Evolutionary conservation across 2,113 vertebrate species (phyloP).

Genomic region (Oplegnathus fasciatus): DNA sequence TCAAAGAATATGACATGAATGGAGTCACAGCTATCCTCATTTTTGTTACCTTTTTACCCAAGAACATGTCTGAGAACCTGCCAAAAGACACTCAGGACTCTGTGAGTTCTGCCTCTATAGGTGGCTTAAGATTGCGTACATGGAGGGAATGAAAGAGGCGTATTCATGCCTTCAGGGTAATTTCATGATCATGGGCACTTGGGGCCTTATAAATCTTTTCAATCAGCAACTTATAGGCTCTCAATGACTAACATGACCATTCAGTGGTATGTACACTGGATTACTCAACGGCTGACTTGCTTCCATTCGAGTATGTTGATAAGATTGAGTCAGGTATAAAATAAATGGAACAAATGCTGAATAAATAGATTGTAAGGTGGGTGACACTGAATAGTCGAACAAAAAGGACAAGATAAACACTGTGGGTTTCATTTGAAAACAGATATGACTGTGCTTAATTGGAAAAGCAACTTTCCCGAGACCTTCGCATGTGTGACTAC

Average conservation of each 20-base stretch:
- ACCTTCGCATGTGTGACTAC: constrained; percentile 39
- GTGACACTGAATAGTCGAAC: constrained; percentile 2
- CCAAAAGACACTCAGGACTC: constrained; percentile 63
- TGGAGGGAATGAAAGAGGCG: constrained; percentile 69
- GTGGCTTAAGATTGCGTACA: constrained; percentile 48
- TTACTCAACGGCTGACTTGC: constrained; percentile 28
- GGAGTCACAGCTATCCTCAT: constrained; percentile 35
- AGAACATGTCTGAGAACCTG: constrained; percentile 58
- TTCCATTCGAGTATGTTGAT: constrained; percentile 28
- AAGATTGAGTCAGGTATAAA: constrained; percentile 25
- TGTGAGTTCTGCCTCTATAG: constrained; percentile 61
- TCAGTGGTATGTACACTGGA: constrained; percentile 35
- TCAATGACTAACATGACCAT: constrained; percentile 38
- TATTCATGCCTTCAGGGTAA: constrained; percentile 71
- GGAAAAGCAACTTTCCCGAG: constrained; percentile 44
- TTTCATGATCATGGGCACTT: constrained; percentile 61
- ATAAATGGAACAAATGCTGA: constrained; percentile 18
- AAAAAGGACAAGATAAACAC: constrained; percentile 51
- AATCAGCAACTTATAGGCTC: constrained; percentile 41
- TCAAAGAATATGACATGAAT: constrained; percentile 58
- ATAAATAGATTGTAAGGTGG: constrained; percentile 21
- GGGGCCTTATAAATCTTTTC: constrained; percentile 59
- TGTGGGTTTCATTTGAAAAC: constrained; percentile 52
- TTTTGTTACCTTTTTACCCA: constrained; percentile 47
- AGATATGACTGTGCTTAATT: constrained; percentile 58